Evolutionary conservation across 2,888 invertebrate species (phyloP).

Genomic region (Tetragnatha montana): DNA sequence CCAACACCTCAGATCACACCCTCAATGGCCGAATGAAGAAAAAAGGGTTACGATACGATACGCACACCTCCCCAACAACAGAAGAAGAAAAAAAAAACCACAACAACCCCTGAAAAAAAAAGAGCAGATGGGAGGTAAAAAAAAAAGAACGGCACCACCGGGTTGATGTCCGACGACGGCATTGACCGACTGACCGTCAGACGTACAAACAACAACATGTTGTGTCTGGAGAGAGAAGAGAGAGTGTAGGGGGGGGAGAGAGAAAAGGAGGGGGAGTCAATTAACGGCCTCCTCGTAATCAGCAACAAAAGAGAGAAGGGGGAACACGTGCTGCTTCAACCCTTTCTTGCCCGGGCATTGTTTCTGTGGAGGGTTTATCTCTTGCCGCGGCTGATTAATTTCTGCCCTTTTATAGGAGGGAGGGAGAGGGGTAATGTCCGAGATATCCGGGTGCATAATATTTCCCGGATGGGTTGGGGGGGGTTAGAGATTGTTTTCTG

Average conservation of each 20-base stretch:
- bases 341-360: constrained; percentile 67
- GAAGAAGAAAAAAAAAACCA: no score
- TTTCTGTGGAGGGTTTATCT: constrained; percentile 62
- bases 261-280: constrained; percentile 58
- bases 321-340: constrained; percentile 65
- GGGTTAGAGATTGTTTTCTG: neutral
- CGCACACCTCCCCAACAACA: no score
- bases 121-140: neutral
- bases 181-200: constrained; percentile 69
- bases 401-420: constrained; percentile 56
- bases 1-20: no score
- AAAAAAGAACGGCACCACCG: constrained; percentile 19
- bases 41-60: no score
- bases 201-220: constrained; percentile 67
- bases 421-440: constrained; percentile 9
- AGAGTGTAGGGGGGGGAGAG: constrained; percentile 14
- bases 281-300: constrained; percentile 70
- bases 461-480: constrained; percentile 5
- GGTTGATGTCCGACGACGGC: constrained; percentile 68
- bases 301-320: constrained; percentile 60
- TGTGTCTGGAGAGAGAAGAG: constrained; percentile 61
- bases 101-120: no score
- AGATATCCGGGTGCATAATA: constrained; percentile 21
- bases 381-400: constrained; percentile 63
- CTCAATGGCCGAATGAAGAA: no score